phyloP scores from a whole-genome alignment of 2,113 vertebrate species.

The Aviceda subcristata region DNA sequence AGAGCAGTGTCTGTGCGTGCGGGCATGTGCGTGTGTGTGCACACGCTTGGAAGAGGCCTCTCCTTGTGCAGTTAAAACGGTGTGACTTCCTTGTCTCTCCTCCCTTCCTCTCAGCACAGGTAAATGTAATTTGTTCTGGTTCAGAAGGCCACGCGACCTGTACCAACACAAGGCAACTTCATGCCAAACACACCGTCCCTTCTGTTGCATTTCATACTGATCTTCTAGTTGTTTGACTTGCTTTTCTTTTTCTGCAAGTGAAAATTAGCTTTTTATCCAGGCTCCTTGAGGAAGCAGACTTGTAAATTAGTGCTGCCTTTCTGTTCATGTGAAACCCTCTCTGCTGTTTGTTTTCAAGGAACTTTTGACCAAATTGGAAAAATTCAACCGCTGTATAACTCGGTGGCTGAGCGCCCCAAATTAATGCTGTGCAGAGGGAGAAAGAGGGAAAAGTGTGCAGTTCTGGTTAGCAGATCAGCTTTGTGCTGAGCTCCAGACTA shows the following conservation, averaged over 20 bases:
- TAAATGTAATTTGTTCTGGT: not conserved
- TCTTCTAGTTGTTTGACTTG: not conserved
- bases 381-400: not conserved
- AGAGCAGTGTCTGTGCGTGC: no score
- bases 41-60: not conserved
- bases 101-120: not conserved
- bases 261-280: not conserved
- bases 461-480: not conserved
- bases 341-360: not conserved
- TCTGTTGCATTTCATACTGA: not conserved
- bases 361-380: not conserved
- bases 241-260: not conserved
- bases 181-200: not conserved
- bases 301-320: not conserved
- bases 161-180: not conserved
- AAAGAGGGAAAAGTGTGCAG: not conserved
- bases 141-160: not conserved
- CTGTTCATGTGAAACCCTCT: not conserved
- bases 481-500: not conserved
- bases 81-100: not conserved
- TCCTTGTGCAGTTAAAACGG: not conserved
- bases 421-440: not conserved
- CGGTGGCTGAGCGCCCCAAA: not conserved
- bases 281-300: not conserved
- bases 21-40: not conserved